These are phyloP conservation scores for Deroplatys truncata DNA, from an alignment of 2,888 invertebrate genomes.

Conservation along the genomic window DNA sequence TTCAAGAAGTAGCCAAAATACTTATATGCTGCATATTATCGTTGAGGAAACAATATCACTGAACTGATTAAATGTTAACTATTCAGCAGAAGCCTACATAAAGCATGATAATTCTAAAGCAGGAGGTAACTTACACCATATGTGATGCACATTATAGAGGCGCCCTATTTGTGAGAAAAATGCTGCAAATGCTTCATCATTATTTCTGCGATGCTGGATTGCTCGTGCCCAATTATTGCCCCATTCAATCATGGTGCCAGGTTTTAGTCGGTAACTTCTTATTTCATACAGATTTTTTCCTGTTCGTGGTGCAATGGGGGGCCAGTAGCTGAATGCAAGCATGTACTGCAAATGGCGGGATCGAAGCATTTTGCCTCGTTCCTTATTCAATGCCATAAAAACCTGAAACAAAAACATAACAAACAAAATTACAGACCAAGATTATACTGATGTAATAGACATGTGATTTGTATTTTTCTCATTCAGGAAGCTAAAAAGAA, in stretches of 20 bases:
- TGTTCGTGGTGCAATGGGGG: conserved; percentile 66
- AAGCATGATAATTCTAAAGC: neutral
- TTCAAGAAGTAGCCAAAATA: too few species aligned
- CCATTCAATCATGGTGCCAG: conserved; percentile 99
- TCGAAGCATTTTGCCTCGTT: conserved; percentile 73
- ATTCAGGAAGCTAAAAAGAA: too few species aligned
- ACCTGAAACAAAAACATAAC: conserved; percentile 52
- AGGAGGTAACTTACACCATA: conserved; percentile 81
- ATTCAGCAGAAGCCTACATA: too few species aligned
- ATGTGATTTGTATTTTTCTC: too few species aligned
- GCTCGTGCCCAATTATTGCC: conserved; percentile 98
- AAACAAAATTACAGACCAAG: too few species aligned
- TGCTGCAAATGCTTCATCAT: conserved; percentile 94
- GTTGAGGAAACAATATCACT: too few species aligned
- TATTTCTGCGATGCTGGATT: conserved; percentile 81
- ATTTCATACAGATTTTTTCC: conserved; percentile 90
- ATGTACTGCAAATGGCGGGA: conserved; percentile 90
- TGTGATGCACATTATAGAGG: conserved; percentile 95
- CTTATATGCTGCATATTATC: too few species aligned
- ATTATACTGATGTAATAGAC: too few species aligned
- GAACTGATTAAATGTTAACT: too few species aligned
- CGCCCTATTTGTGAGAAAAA: conserved; percentile 97
- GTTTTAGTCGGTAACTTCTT: conserved; percentile 86
- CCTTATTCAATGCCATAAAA: conserved; percentile 65
- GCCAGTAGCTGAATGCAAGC: conserved; percentile 97